Evolutionary conservation across 2,113 vertebrate genomes (phyloP), one percentile per base, ranked within the genome.

Genomic region (Mustelus asterias): DNA sequence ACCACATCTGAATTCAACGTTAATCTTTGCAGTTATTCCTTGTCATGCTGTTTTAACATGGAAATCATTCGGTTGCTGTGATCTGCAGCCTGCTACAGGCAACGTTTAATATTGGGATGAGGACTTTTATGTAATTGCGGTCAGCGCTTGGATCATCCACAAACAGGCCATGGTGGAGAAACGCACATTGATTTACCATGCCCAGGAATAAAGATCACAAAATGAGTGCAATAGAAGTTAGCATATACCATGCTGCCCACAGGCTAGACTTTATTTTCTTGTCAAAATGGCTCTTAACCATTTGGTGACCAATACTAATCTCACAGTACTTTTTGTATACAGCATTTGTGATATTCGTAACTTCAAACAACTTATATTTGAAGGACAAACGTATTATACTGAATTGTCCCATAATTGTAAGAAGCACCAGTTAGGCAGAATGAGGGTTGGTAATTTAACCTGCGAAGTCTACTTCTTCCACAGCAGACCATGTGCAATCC

Each of bases 41-140:
- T 96, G 96, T 96, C 96, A 96, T 96, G 96, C 96, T 96, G 96
- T 29, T 97, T 97, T 97, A 97, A 96, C 97, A 96, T 0, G 76
- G 96, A 96, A 97, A 96, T 97, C 96, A 96, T 96, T 90, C 69
- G 96, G 96, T 96, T 67, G 93, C 97, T 96, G 96, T 97, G 97
- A 96, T 96, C 96, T 96, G 96, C 96, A 96, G 96, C 96, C 96
- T 54, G 96, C 97, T 96, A 97, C 96, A 96, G 95, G 97, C 96
- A 97, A 96, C 96, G 96, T 97, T 97, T 97, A 97, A 97, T 97
- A 97, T 92, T 96, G 96, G 96, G 96, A 96, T 96, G 97, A 97
- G 97, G 96, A 97, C 96, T 97, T 54, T 97, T 96, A 22, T 96
- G 96, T 97, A 97, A 97, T 97, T 97, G 97, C 97, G 97, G 97